A percentile compares a stretch with the other conserved stretches of the same genome.
Conservation (phyloP, 2,797 vertebrate genomes). For the Melanotaenia nigrans region DNA sequence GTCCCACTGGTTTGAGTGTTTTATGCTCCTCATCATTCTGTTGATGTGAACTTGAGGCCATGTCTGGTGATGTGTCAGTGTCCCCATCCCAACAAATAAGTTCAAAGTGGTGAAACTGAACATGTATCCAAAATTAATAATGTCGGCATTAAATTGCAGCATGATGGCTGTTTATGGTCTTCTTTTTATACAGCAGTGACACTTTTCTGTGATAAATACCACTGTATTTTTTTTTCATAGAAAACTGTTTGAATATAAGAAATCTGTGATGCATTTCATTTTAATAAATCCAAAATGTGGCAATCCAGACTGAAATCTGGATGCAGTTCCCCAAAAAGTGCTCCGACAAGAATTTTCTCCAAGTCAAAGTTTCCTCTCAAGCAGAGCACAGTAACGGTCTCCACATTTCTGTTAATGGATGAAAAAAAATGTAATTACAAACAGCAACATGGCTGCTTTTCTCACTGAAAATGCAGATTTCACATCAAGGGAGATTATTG, state of each 20-base stretch:
- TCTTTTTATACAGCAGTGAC: conserved; percentile 23
- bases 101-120: conserved; percentile 32
- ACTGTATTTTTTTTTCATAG: conserved; percentile 6
- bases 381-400: conserved; percentile 24
- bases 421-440: conserved; percentile 61
- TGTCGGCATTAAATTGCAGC: conserved; percentile 31
- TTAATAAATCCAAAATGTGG: conserved; percentile 52
- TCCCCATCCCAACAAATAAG: conserved; percentile 31
- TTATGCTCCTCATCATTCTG: conserved; percentile 21
- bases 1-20: conserved; percentile 17
- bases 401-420: conserved; percentile 55
- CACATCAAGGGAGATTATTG: conserved; percentile 19
- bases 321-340: conserved; percentile 40
- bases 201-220: conserved; percentile 57
- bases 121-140: conserved; percentile 9
- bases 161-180: conserved; percentile 4
- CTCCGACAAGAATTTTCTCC: conserved; percentile 31
- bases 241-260: conserved; percentile 43
- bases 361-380: conserved; percentile 51
- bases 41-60: conserved; percentile 34
- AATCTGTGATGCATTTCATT: conserved; percentile 48
- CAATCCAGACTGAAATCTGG: conserved; percentile 51
- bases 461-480: conserved; percentile 41
- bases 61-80: conserved; percentile 24
- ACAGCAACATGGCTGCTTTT: conserved; percentile 57